These are phyloP conservation scores for Polylopha cassiicola DNA, from an alignment of 2,888 invertebrate genomes.

Conservation along the genomic window DNA sequence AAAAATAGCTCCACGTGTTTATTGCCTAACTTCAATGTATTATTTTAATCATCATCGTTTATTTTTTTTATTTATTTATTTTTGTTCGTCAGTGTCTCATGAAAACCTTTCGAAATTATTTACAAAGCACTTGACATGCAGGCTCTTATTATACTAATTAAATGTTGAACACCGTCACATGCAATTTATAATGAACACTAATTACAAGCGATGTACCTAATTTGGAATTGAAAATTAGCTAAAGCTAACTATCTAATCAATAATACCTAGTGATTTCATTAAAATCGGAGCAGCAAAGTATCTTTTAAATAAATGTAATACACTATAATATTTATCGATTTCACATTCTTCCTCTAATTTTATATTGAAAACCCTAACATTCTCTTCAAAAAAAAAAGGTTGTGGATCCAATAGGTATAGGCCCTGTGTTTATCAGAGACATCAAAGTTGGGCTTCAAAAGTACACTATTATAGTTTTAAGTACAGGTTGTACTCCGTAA, in stretches of 20 bases:
- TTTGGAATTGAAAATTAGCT: too few species aligned
- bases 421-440: slow-evolving; percentile 27
- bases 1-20: slow-evolving; percentile 69
- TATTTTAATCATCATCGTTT: slow-evolving; percentile 44
- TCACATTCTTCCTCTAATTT: slow-evolving; percentile 24
- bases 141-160: slow-evolving; percentile 37
- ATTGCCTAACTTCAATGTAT: slow-evolving; percentile 35
- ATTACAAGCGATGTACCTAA: slow-evolving; percentile 5
- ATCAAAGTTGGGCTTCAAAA: slow-evolving; percentile 49
- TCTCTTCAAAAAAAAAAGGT: slow-evolving; percentile 44
- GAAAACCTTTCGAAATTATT: slow-evolving; percentile 19
- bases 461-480: slow-evolving; percentile 29
- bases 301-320: too few species aligned
- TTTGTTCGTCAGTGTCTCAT: slow-evolving; percentile 55
- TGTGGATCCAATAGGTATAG: slow-evolving; percentile 40
- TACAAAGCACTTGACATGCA: slow-evolving; percentile 41
- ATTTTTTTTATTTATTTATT: slow-evolving; percentile 44
- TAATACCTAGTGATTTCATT: too few species aligned
- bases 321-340: too few species aligned
- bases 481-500: slow-evolving; percentile 27
- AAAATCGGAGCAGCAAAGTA: slow-evolving; percentile 6
- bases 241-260: too few species aligned
- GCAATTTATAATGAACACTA: slow-evolving; percentile 9
- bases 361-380: slow-evolving; percentile 42
- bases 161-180: slow-evolving; percentile 37